Conservation (phyloP, 2,113 vertebrate species). For the Dascyllus trimaculatus region DNA sequence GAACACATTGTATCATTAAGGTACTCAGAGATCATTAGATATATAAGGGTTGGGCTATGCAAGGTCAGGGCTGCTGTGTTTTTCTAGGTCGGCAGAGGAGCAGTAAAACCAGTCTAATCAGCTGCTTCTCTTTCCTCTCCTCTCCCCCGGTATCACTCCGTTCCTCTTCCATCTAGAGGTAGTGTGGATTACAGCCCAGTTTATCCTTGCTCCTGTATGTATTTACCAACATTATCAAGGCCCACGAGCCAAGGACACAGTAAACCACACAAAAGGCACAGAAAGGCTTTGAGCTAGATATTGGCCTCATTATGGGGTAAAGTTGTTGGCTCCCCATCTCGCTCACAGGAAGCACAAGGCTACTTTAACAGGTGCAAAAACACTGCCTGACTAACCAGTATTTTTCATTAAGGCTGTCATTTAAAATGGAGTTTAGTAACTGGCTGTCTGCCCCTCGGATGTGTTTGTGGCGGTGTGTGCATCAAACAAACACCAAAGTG, state of each 20-base stretch:
- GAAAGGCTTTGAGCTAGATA: conserved; percentile 69
- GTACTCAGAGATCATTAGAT: conserved; percentile 85
- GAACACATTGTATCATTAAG: conserved; percentile 82
- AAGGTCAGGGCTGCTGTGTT: conserved; percentile 82
- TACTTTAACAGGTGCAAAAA: conserved; percentile 70
- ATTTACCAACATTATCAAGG: conserved; percentile 78
- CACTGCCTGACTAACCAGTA: conserved; percentile 39
- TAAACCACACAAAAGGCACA: conserved; percentile 66
- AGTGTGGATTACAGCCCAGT: conserved; percentile 69
- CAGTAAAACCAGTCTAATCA: conserved; percentile 81
- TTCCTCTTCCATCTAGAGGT: conserved; percentile 55
- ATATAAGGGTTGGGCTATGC: conserved; percentile 78
- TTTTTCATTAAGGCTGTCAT: conserved; percentile 72
- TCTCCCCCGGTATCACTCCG: conserved; percentile 39
- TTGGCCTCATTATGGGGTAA: conserved; percentile 72
- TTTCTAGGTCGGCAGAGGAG: conserved; percentile 74
- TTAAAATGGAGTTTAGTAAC: conserved; percentile 62
- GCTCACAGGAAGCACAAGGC: conserved; percentile 48
- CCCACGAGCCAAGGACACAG: conserved; percentile 75
- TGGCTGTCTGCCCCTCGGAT: conserved; percentile 50
- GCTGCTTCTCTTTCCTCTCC: conserved; percentile 61
- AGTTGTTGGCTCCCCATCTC: conserved; percentile 57
- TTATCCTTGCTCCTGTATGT: conserved; percentile 68
- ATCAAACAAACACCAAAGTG: conserved; percentile 26
- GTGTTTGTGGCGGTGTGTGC: neutral